Evolutionary conservation across 2,888 invertebrate genomes (phyloP), one percentile per base, ranked within the genome.

Genomic region (Pseudococcus jackbeardsleyi): DNA sequence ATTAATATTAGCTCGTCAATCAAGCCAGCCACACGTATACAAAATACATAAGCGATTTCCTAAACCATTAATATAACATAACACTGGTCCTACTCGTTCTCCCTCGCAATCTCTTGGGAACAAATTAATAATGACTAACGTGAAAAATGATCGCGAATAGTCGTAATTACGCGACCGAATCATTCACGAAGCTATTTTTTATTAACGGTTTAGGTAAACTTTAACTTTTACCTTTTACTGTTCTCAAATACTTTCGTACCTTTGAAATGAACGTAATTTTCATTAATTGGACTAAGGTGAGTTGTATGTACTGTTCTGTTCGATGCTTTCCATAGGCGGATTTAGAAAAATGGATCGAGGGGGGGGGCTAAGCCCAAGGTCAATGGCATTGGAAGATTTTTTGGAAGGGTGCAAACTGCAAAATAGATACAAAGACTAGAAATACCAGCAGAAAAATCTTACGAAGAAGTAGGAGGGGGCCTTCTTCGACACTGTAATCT

Each of bases 11-110:
- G 68, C 68, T 72, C 68, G 68, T 72, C 68, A 72, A 72, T 72
- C 68, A 72, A 72, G 68, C 68, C 68, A 72, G 59, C 68, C 68
- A 72, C 68, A 72, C 68, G 68, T 72, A 72, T 72, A 72, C 68
- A 26, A 26, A 72, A 26, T 72, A 72, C 68, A 72, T 72, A 72
- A 72, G 33, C 68, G 68, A 72, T 72, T 72, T 72, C 68, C 26
- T 33, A 19, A 72, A 72, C 68, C 68, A 72, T 72, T 72, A 72
- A 72, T 72, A 72, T 33, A 72, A 72, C 68, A 72, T 59, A 59
- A 59, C 59, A 59, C 59, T 59, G 5, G 59, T 59, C 19, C 19
- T 9, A 0, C 54, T 17, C 54, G 5, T 17, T 54, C 54, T 54
- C 17, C 15, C 64, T 22, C 64, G 6, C 22, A 22, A 26, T n/a